Percentiles rank a stretch among this genome's conserved stretches.
Conservation (phyloP, 2,113 vertebrate species). For the Apeltes quadracus region DNA sequence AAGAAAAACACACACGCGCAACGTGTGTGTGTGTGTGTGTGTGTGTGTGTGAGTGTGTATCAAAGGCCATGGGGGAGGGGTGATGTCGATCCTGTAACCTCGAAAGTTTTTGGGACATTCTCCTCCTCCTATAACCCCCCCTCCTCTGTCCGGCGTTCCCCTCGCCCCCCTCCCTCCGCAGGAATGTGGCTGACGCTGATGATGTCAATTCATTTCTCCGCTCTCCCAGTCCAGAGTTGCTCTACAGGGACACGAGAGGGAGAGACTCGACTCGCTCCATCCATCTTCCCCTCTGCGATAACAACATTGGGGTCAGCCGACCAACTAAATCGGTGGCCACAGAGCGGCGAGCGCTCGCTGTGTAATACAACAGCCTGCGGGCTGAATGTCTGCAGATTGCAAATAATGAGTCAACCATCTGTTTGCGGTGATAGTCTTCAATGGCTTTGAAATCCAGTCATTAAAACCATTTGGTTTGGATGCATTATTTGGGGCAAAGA, state of each 20-base stretch:
- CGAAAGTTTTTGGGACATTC: slow-evolving; percentile 73
- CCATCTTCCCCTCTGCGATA: slow-evolving; percentile 66
- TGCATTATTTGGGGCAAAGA: slow-evolving; percentile 40
- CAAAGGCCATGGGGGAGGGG: slow-evolving; percentile 15
- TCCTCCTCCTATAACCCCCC: slow-evolving; percentile 31
- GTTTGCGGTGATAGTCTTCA: slow-evolving; percentile 40
- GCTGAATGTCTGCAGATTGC: slow-evolving; percentile 35
- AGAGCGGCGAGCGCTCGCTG: slow-evolving; percentile 9
- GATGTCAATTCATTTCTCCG: slow-evolving; percentile 82
- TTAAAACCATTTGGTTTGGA: slow-evolving; percentile 60
- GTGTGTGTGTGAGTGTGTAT: slow-evolving; percentile 30
- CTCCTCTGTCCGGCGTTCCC: too few species aligned
- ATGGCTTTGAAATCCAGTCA: slow-evolving; percentile 52
- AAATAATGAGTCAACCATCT: slow-evolving; percentile 58
- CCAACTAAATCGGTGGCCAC: slow-evolving; percentile 54
- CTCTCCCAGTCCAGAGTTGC: slow-evolving; percentile 67
- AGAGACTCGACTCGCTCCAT: slow-evolving; percentile 50
- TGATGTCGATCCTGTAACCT: slow-evolving; percentile 56
- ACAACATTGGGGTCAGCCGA: slow-evolving; percentile 70
- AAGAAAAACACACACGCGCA: slow-evolving; percentile 33
- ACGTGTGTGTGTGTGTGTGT: slow-evolving; percentile 27
- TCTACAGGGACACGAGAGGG: slow-evolving; percentile 50
- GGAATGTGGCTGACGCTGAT: slow-evolving; percentile 82
- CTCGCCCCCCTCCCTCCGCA: slow-evolving; percentile 56
- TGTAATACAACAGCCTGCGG: slow-evolving; percentile 41